A percentile compares a stretch with the other conserved stretches of the same genome.
Conservation (phyloP, 2,113 vertebrate species). For the Sebastes fasciatus region DNA sequence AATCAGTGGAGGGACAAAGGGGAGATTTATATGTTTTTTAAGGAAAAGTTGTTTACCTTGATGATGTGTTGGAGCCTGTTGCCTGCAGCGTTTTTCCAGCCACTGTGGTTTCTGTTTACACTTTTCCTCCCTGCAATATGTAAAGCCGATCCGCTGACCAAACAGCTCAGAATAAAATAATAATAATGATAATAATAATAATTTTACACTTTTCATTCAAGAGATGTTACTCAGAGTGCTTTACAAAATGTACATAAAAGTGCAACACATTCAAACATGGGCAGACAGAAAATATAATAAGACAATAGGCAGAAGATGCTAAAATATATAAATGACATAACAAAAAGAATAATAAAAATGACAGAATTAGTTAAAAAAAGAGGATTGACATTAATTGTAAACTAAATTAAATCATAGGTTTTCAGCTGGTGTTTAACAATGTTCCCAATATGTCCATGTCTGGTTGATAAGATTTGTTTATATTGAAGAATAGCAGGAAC, state of each 20-base stretch:
- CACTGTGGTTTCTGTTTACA: not conserved
- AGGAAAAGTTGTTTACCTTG: not conserved
- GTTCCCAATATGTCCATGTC: not conserved
- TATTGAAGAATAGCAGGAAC: not conserved
- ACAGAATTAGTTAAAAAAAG: too few species aligned
- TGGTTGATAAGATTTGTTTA: not conserved
- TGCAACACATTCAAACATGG: too few species aligned
- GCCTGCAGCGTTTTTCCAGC: not conserved
- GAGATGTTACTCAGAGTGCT: too few species aligned
- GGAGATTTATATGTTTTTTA: not conserved
- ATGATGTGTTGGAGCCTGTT: not conserved
- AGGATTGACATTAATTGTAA: too few species aligned
- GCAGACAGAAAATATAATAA: too few species aligned
- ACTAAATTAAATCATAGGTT: too few species aligned
- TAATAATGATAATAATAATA: too few species aligned
- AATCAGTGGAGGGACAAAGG: not conserved
- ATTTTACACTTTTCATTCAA: too few species aligned
- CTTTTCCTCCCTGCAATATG: not conserved
- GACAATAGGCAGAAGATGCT: too few species aligned
- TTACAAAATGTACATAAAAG: too few species aligned
- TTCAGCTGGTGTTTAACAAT: not conserved
- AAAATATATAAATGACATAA: too few species aligned
- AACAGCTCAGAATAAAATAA: not conserved
- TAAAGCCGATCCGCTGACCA: not conserved
- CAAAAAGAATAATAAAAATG: too few species aligned